Base-by-base conservation (phyloP, 1,140 invertebrate species). In the Calycopis cecrops region DNA sequence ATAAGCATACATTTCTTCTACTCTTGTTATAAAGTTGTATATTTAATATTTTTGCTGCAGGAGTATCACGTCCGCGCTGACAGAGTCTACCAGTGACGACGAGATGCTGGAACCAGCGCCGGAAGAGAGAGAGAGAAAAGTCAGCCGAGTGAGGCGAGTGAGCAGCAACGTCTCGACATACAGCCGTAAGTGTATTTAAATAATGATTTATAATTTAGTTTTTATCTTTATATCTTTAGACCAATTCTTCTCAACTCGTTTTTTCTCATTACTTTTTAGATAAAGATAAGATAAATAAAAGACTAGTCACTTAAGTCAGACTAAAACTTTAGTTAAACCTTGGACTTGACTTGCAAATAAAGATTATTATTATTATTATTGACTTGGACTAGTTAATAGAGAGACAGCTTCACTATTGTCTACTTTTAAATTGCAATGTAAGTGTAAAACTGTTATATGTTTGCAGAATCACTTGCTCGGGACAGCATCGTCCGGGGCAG, bases 401-500 rank as follows among this genome's bases (percentile, higher is more conserved):
- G 21, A 28, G 2, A 28, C 21, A 28, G 21, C 2, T 3, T 6
- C 2, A 28, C 21, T 28, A 28, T 28, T 28, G 21, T 6, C 2
- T 28, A 28, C 6, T 28, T 28, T 28, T 28, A 28, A 28, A 28
- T 28, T 6, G 2, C 21, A 3, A 2, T 28, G 2, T 28, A 28
- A 28, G 21, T 28, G 6, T 28, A 28, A 2, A 28, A 28, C 21
- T 28, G 2, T 28, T 33, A 28, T 55, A 9, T 21, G 35, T 52
- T 42, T 52, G 0, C 63, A 78, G 76, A 68, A 33, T 68, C 65
- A 0, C 55, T 76, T 48, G 8, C 48, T 1, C 50, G 65, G 8
- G 64, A 71, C 11, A 62, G 65, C 8, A 66, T 74, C 28, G 17
- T 67, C 3, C 75, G 79, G 2, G 64, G 67, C 52, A 77, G 75